Evolutionary conservation across 2,113 vertebrate genomes (phyloP).

Genomic region (Siniperca chuatsi): DNA sequence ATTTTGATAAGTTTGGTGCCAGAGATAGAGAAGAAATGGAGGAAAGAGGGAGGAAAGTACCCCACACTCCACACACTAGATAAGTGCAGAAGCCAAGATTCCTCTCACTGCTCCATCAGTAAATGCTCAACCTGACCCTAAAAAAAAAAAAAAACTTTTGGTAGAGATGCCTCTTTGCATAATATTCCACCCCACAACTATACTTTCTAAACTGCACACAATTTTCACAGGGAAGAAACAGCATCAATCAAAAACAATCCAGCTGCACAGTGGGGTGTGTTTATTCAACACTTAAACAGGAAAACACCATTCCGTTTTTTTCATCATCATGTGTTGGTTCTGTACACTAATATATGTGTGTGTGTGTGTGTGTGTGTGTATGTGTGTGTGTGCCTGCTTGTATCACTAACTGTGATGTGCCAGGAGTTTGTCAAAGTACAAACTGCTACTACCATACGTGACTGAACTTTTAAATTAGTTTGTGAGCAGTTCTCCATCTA

Average conservation of each 20-base stretch:
- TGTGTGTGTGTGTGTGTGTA: conserved; percentile 23
- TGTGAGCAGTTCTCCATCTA: conserved; percentile 57
- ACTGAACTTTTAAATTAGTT: conserved; percentile 71
- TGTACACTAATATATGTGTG: conserved; percentile 11
- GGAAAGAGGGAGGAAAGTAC: conserved; percentile 80
- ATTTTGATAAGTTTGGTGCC: conserved; percentile 87
- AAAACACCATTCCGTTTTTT: conserved; percentile 24
- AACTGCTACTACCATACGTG: conserved; percentile 42
- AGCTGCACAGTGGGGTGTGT: conserved; percentile 34
- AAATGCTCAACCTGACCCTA: conserved; percentile 75
- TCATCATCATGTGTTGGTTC: conserved; percentile 11
- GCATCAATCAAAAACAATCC: conserved; percentile 62
- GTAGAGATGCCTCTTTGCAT: conserved; percentile 74
- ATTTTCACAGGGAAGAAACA: conserved; percentile 63
- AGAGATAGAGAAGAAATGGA: conserved; percentile 85
- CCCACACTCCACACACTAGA: conserved; percentile 80
- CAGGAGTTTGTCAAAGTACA: conserved; percentile 61
- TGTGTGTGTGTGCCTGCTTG: conserved; percentile 24
- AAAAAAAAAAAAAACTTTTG: conserved; percentile 60
- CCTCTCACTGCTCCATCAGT: conserved; percentile 78
- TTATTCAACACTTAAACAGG: conserved; percentile 41
- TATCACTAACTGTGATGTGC: conserved; percentile 31
- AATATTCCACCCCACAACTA: conserved; percentile 59
- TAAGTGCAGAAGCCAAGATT: conserved; percentile 85
- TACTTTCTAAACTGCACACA: conserved; percentile 52